Evolutionary conservation across 2,113 vertebrate species (phyloP), one percentile per base, ranked within the genome.

Genomic region (Cyrtonyx montezumae): DNA sequence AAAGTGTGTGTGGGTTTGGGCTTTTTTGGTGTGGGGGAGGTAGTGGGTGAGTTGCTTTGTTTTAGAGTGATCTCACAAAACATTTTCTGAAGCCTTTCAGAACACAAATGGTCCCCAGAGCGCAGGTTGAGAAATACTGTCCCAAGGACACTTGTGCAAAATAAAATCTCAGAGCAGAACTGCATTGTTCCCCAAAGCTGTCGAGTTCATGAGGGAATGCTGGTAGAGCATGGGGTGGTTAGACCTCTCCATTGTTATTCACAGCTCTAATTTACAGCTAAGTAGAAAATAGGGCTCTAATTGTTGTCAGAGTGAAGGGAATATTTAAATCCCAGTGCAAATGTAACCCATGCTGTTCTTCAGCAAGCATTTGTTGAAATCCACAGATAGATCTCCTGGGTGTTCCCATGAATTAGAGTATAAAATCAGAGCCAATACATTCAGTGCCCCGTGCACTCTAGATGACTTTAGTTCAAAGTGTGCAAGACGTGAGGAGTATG

Each of bases 71-170:
- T 59, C 68, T 92, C 77, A 93, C 37, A 75, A 83, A 79, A 30
- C 22, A 7, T 66, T 58, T 45, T 83, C 46, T 78, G 71, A 63
- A 78, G 26, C 74, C 65, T 46, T 84, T 67, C 68, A 86, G 65
- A 67, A 58, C 67, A 70, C 2, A 2, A 77, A 32, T 34, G 22
- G 20, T n/a, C 30, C 76, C 65, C 32, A 63, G 76, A 70, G 88
- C 42, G 67, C 68, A 90, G 77, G 80, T 55, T 91, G 69, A 77
- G 84, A 84, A 87, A 88, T 42, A 67, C 13, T 74, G 42, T 92
- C 79, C 34, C 79, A 70, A 4, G 2, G 56, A 55, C 65, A 70
- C 34, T 36, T 30, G 55, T 25, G 26, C 43, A 61, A 76, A 73
- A 2, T 5, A 68, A 59, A 32, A 46, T 37, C 65, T 63, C 49